Evolutionary conservation across 2,888 invertebrate species (phyloP), one percentile per base, ranked within the genome.

Genomic region (Stomorhina lunata): DNA sequence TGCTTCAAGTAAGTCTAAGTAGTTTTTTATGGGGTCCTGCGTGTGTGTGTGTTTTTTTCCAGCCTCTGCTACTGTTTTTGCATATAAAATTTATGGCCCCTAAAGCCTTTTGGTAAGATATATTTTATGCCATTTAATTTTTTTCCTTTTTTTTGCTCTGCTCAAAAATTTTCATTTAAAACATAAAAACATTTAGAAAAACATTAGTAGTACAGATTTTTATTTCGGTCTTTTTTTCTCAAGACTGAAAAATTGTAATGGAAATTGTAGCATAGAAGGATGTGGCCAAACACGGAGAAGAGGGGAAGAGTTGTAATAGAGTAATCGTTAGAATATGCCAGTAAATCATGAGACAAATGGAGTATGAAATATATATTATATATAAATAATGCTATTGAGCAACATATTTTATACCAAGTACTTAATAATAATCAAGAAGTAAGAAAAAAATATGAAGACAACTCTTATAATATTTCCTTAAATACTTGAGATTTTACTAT

Each of bases 321-420:
- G n/a, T n/a, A n/a, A 72, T 53, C 6, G n/a, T 63, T 37, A 22
- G 22, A 68, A 61, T 50, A 61, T n/a, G 61, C 22, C n/a, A 37
- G 77, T 81, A 81, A 81, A 81, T 81, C 81, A 81, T 81, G 57
- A 20, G 40, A 45, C 69, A 81, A 81, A 78, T 81, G 78, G 73
- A 48, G 78, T 81, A 81, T 75, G 57, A 81, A 81, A 73, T 78
- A 78, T 75, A 69, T 55, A 57, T 77, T 66, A 29, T 59, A 27
- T 57, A 37, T 37, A 63, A 55, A 53, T 55, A 45, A 69, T 63
- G 61, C 55, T 34, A 73, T 68, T 55, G 68, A 73, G 63, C 55
- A 77, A 78, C 81, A 81, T 81, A 78, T 81, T 78, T 78, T 55
- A 73, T 66, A 55, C 69, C 65, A 78, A 81, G 72, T 68, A 57